Evolutionary conservation across 2,113 vertebrate species (phyloP).

Genomic region (Acanthochromis polyacanthus): DNA sequence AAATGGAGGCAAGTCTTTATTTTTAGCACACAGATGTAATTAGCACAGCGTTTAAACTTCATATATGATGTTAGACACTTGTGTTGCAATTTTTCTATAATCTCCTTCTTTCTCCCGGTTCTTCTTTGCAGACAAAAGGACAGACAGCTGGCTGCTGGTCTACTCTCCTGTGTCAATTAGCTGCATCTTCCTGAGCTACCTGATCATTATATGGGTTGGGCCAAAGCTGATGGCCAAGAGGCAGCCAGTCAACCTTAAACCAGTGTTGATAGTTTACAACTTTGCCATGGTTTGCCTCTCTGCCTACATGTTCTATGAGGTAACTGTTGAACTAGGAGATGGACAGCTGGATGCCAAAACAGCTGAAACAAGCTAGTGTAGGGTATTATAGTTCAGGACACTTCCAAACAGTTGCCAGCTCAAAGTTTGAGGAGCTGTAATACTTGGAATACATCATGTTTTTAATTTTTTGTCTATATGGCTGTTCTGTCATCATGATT

Average conservation of each 20-base stretch:
- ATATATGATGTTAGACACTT: background rate
- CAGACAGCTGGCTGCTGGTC: conserved; percentile 75
- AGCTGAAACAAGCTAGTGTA: too few relatives aligned
- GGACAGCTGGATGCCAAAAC: background rate
- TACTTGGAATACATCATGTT: too few relatives aligned
- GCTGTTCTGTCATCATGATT: too few relatives aligned
- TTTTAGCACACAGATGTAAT: background rate
- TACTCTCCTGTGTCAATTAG: conserved; percentile 70
- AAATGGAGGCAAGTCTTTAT: conserved; percentile 76
- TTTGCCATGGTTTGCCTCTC: conserved; percentile 76
- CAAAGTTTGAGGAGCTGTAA: too few relatives aligned
- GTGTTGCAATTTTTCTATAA: background rate
- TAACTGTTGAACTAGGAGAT: conserved; percentile 35
- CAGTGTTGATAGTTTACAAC: conserved; percentile 70
- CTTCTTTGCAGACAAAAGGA: conserved; percentile 79
- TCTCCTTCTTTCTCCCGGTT: background rate
- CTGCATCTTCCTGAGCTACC: conserved; percentile 72
- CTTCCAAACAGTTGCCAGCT: too few relatives aligned
- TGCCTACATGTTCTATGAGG: conserved; percentile 83
- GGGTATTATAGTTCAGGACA: background rate
- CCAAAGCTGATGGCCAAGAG: conserved; percentile 47
- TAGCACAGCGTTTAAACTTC: background rate
- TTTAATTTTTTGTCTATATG: too few relatives aligned
- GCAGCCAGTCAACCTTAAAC: conserved; percentile 68
- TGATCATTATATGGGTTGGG: conserved; percentile 71